Evolutionary conservation across 2,797 vertebrate species (phyloP).

Genomic region (Rhinella marina): DNA sequence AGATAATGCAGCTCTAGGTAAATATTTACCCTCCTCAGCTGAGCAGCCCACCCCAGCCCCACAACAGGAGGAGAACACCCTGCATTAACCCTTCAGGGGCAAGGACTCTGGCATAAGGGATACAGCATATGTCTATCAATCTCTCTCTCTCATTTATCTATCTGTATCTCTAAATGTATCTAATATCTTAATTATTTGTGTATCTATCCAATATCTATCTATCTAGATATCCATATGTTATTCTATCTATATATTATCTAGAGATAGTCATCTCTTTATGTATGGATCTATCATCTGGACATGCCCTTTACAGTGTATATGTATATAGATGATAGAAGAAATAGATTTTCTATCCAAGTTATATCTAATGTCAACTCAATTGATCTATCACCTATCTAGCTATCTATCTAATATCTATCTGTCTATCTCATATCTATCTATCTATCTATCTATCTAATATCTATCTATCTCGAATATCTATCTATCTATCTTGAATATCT

Average conservation of each 20-base stretch:
- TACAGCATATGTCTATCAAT: no score
- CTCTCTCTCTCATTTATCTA: no score
- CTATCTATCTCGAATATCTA: no score
- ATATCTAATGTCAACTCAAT: not conserved
- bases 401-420: no score
- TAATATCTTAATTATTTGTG: no score
- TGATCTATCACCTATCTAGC: not conserved
- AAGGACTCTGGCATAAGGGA: not conserved
- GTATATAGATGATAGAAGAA: not conserved
- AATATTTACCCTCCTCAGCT: conserved; percentile 25
- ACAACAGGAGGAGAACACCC: not conserved
- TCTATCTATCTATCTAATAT: no score
- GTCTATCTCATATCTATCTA: no score
- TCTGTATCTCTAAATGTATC: no score
- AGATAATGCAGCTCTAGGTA: conserved; percentile 27
- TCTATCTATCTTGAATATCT: no score
- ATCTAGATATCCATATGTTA: not conserved
- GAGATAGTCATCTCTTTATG: not conserved
- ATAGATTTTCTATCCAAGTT: not conserved
- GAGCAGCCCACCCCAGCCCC: not conserved
- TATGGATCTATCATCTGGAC: not conserved
- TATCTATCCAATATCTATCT: no score
- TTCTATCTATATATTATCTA: no score
- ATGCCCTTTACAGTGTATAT: not conserved
- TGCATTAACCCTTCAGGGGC: not conserved